Evolutionary conservation across 2,113 vertebrate species (phyloP), one percentile per base, ranked within the genome.

Genomic region (Phyllostomus discolor): DNA sequence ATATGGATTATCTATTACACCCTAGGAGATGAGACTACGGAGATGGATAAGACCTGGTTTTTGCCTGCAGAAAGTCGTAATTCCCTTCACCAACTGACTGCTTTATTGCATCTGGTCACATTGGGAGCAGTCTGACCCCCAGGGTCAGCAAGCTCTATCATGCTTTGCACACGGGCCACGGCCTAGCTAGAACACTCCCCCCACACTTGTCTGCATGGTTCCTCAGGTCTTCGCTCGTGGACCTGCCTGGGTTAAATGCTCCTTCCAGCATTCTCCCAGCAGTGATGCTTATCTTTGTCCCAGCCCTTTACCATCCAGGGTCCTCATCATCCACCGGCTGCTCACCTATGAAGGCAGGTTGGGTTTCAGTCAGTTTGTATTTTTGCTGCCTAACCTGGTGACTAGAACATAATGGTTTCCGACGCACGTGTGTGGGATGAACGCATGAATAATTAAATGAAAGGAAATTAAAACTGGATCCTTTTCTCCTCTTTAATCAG

Each of bases 391-490:
- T 85, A 19, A n/a, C 22, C 80, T n/a, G 35, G 59, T 79, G 87
- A 24, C 43, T 91, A 43, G 46, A 73, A 50, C 31, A n/a, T 24
- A 82, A 66, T 28, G 52, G 67, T 81, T 82, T 67, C 28, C 87
- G 73, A 0, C 78, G 83, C 46, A 38, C 16, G 15, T 83, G 22
- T 83, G 70, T 33, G 64, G 66, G 35, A n/a, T 15, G 70, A 57
- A 35, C 26, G 38, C 50, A 57, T 95, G 69, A 96, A 83, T 92
- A 93, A 92, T 79, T 80, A 64, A 96, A 64, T 22, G 75, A 82
- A 69, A 93, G 83, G 87, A 93, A 96, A 92, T 94, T 57, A 73
- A 75, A 70, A 9, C 54, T 59, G 26, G 22, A 80, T 73, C 81
- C 78, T 88, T 89, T 75, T 41, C 87, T 80, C 10, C 41, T 72